Evolutionary conservation across 1,140 invertebrate species (phyloP).

Genomic region (Danaus plexippus): DNA sequence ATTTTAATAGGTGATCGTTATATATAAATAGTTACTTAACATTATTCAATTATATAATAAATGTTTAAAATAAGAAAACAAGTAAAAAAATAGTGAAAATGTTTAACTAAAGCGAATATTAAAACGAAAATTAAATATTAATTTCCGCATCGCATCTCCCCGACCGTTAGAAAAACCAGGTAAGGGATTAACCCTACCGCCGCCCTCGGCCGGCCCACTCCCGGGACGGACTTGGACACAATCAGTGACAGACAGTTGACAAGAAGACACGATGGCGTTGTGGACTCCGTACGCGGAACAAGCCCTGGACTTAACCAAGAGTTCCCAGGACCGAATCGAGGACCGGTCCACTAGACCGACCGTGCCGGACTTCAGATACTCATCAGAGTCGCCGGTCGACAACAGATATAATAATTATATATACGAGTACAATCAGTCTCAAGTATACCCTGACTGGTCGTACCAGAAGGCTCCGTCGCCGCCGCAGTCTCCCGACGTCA

Average conservation of each 20-base stretch:
- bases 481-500: slow-evolving; percentile 16
- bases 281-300: slow-evolving; percentile 47
- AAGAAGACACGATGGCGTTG: slow-evolving; percentile 23
- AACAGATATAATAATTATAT: slow-evolving; percentile 18
- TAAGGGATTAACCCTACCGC: slow-evolving; percentile 20
- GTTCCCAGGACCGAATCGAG: slow-evolving; percentile 15
- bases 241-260: not conserved
- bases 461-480: slow-evolving; percentile 17
- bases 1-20: too few relatives aligned
- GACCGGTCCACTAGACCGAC: slow-evolving; percentile 10
- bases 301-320: slow-evolving; percentile 34
- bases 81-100: slow-evolving; percentile 6
- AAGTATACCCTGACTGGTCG: slow-evolving; percentile 23
- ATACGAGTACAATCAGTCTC: slow-evolving; percentile 19
- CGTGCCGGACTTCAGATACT: slow-evolving; percentile 19
- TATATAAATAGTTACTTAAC: too few relatives aligned
- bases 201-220: slow-evolving; percentile 13
- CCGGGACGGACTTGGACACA: slow-evolving; percentile 9
- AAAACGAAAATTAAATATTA: slow-evolving; percentile 17
- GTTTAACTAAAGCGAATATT: not conserved
- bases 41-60: too few relatives aligned
- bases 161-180: slow-evolving; percentile 21
- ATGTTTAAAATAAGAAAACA: not conserved
- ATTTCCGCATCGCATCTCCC: slow-evolving; percentile 5
- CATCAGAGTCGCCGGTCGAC: slow-evolving; percentile 14